phyloP scores from a whole-genome alignment of 1,140 invertebrate genomes.

The Lepidurus apus region DNA sequence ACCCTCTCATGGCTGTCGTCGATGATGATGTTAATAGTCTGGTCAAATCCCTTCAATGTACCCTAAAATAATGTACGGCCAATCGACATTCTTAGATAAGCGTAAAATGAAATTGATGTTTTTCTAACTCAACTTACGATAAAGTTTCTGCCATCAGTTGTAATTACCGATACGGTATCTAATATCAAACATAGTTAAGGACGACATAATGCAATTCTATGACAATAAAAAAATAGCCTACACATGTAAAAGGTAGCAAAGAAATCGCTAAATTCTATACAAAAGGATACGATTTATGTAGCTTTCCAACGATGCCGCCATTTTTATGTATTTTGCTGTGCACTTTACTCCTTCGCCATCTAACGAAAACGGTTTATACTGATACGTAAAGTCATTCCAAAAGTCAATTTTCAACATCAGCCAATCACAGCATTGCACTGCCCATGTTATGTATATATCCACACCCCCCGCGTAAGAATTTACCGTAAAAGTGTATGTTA shows the following conservation, averaged over 20 bases:
- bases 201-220: conserved; percentile 40
- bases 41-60: conserved; percentile 88
- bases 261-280: neutral
- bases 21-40: conserved; percentile 95
- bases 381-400: too few relatives aligned
- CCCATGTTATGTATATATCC: too few relatives aligned
- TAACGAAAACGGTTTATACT: too few relatives aligned
- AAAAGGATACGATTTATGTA: conserved; percentile 78
- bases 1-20: conserved; percentile 97
- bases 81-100: conserved; percentile 35
- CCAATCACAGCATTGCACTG: too few relatives aligned
- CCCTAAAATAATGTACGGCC: conserved; percentile 54
- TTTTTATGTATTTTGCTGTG: conserved; percentile 41
- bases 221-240: conserved; percentile 6
- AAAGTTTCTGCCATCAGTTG: conserved; percentile 89
- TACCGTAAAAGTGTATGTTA: too few relatives aligned
- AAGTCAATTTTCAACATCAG: too few relatives aligned
- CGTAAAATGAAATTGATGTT: conserved; percentile 29
- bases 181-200: conserved; percentile 42
- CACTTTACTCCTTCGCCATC: too few relatives aligned
- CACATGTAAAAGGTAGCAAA: neutral
- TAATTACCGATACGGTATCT: conserved; percentile 90
- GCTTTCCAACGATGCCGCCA: conserved; percentile 75
- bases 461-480: too few relatives aligned
- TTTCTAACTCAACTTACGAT: conserved; percentile 61